phyloP scores from a whole-genome alignment of 2,797 vertebrate species.

The Argya squamiceps region DNA sequence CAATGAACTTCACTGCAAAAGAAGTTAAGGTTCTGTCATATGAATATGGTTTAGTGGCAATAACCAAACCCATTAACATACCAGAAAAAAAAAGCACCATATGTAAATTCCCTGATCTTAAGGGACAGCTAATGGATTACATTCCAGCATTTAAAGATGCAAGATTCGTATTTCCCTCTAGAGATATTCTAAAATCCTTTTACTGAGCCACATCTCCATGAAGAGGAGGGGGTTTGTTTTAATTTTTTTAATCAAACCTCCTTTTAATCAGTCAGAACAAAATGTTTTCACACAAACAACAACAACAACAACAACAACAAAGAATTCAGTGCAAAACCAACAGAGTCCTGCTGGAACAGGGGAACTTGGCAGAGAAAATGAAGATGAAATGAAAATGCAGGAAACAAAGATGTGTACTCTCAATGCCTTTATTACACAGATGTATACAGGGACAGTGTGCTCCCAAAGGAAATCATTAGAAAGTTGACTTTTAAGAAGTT shows the following conservation, averaged over 20 bases:
- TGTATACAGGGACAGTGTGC: neutral
- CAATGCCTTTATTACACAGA: neutral
- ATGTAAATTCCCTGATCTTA: constrained; percentile 56
- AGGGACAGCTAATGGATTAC: constrained; percentile 50
- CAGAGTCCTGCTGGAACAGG: neutral
- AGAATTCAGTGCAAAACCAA: neutral
- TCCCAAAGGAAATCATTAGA: constrained; percentile 14
- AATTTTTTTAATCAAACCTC: constrained; percentile 12
- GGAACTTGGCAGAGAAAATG: neutral
- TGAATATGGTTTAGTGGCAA: constrained; percentile 39
- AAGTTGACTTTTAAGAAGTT: neutral
- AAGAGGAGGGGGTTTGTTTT: neutral
- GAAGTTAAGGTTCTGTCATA: neutral
- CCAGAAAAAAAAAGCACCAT: neutral
- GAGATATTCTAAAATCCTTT: constrained; percentile 60
- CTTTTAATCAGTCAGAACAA: constrained; percentile 39
- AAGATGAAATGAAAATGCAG: constrained; percentile 20
- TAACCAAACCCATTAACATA: constrained; percentile 18
- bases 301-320: neutral
- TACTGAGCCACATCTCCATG: constrained; percentile 9
- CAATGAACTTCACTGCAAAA: neutral
- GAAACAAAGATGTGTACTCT: neutral
- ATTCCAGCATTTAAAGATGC: constrained; percentile 4
- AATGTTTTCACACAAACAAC: neutral
- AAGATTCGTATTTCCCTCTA: constrained; percentile 50